Conservation (phyloP, 64 coral and sea anemone genomes). For the Catalaphyllia jardinei region DNA sequence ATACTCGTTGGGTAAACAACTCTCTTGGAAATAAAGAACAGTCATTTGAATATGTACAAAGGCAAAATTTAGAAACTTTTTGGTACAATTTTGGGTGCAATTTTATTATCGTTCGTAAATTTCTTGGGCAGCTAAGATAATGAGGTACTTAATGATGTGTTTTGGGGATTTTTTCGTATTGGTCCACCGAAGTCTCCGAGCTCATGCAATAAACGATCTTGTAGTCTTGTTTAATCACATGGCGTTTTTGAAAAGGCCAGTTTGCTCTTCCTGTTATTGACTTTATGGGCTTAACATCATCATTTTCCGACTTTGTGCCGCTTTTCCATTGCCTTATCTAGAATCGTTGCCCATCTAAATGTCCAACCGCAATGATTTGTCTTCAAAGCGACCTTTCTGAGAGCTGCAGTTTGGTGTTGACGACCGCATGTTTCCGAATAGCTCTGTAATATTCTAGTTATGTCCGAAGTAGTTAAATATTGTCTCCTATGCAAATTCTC, state of each 20-base stretch:
- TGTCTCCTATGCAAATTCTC: neutral
- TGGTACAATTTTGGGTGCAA: neutral
- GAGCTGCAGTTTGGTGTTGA: neutral
- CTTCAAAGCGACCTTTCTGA: neutral
- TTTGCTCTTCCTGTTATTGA: neutral
- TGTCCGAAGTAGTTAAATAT: neutral
- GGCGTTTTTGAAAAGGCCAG: neutral
- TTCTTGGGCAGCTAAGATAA: neutral
- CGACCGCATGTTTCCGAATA: neutral
- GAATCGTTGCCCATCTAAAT: neutral
- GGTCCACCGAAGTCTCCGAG: neutral
- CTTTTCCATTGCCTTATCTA: neutral
- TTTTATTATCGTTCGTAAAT: neutral
- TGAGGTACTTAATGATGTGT: neutral
- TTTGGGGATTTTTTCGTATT: conserved; percentile 14
- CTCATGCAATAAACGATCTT: conserved; percentile 7
- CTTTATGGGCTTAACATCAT: neutral
- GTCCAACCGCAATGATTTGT: neutral
- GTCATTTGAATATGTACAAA: neutral
- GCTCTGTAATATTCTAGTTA: neutral
- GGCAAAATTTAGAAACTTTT: neutral
- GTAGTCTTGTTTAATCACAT: conserved; percentile 32
- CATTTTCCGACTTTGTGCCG: neutral
- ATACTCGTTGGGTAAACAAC: neutral
- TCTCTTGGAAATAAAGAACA: neutral